phyloP scores from a whole-genome alignment of 2,888 invertebrate species.

The Limnephilus rhombicus region DNA sequence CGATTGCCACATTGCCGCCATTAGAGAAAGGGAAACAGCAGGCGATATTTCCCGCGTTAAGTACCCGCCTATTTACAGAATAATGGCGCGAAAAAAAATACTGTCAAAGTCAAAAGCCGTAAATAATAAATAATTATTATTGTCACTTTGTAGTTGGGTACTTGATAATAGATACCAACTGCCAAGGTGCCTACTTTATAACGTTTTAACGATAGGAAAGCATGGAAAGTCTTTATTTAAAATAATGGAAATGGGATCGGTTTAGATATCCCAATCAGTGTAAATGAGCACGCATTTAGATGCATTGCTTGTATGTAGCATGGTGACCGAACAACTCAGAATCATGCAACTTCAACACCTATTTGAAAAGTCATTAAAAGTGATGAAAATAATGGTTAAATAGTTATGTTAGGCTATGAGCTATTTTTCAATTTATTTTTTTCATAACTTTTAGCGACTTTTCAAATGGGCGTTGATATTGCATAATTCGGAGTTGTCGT shows the following conservation, averaged over 20 bases:
- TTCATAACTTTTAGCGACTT: too few relatives aligned
- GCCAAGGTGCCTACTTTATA: not conserved
- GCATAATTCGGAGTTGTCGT: too few relatives aligned
- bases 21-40: not conserved
- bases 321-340: too few relatives aligned
- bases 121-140: not conserved
- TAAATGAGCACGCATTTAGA: too few relatives aligned
- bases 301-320: too few relatives aligned
- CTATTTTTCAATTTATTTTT: too few relatives aligned
- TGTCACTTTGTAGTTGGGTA: not conserved
- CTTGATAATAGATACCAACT: not conserved
- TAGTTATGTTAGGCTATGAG: too few relatives aligned
- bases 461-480: too few relatives aligned
- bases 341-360: too few relatives aligned
- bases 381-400: too few relatives aligned
- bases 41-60: not conserved
- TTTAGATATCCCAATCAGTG: too few relatives aligned
- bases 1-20: not conserved
- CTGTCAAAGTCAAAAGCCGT: not conserved
- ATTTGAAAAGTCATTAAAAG: too few relatives aligned
- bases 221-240: not conserved
- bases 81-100: not conserved
- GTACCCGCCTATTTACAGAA: not conserved
- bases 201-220: not conserved
- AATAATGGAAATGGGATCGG: not conserved